Base-by-base conservation (phyloP, 1,140 invertebrate species). In the Uloborus diversus region DNA sequence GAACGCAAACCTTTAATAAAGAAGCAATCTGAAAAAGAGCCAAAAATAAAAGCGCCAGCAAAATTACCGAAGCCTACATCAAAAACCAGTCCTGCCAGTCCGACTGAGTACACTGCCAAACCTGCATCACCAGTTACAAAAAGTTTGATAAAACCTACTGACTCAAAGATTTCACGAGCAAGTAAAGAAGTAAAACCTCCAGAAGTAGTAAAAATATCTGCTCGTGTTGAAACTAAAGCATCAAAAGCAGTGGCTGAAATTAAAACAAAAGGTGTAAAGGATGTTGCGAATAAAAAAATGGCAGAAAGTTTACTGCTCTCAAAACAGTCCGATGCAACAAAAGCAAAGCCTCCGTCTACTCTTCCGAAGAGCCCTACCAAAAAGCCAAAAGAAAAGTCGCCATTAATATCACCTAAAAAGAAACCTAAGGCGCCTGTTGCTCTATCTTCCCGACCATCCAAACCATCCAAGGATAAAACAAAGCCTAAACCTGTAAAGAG, bases 161-260 rank as follows among this genome's bases (percentile, higher is more conserved):
- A 71, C 33, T 5, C 37, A 13, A 78, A 59, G 30, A 13, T 25
- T 37, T 32, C 49, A 20, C 17, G 14, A 3, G 14, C 51, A 9
- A 3, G 35, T 1, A 68, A 66, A 57, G 51, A 61, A 30, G 5
- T 47, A 14, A 68, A 68, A 30, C 17, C 65, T 14, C 65, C 65
- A n/a, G 23, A 5, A 51, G 32, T 42, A 20, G 4, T 49, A 27
- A 68, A 25, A 69, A 27, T 56, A 20, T 2, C 47, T n/a, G 32
- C 51, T 30, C 65, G 82, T 75, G 51, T 76, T 92, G 84, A 83
- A 13, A 81, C 82, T 17, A 82, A 79, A 64, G 80, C 83, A 25
- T 79, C 83, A 32, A 79, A 47, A 53, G 30, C 32, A 49, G 47
- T 35, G 7, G 20, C 53, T 4, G 76, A 79, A 33, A 23, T 79